Evolutionary conservation across 2,797 vertebrate species (phyloP), one percentile per base, ranked within the genome.

Genomic region (Cichlasoma orientale): DNA sequence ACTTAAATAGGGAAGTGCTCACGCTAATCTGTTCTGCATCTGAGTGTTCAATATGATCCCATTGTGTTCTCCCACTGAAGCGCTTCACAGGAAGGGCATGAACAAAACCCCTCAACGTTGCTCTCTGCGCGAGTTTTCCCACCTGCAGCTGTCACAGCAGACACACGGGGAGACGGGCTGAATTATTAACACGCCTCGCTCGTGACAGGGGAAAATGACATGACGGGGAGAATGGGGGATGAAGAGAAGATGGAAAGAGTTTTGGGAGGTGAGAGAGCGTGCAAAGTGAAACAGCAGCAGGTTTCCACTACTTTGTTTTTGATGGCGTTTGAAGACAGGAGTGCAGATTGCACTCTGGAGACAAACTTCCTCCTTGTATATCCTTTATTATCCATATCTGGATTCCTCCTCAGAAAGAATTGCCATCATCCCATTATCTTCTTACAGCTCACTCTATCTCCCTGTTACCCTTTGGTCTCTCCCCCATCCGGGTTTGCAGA

Each of bases 401-500:
- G 76, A 87, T 71, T 79, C 76, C 78, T 91, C 92, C 78, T 83
- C 91, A 38, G 50, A 77, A 74, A 77, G 56, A 81, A 63, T 82
- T 44, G 59, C 75, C 63, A 73, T 82, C 79, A 56, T 87, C 68
- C 56, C 75, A 85, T 90, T 81, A 83, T 87, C 79, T 79, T 72
- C 83, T 86, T 76, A 57, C 82, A 66, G 56, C 75, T 80, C 56
- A 0, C 79, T 77, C 61, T 8, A 50, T 78, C 82, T 91, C 92
- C 93, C 74, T 27, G 16, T 69, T 61, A 59, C 89, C 83, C 79
- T 90, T 88, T 87, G 81, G 82, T 89, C 84, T 86, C 69, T 78
- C 82, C 91, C 83, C 87, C 86, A 86, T 91, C 92, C 72, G 82
- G 90, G 80, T 86, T 83, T 78, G 81, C 73, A 77, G 82, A 82